Evolutionary conservation across 2,888 invertebrate species (phyloP).

Genomic region (Platycnemis pennipes): DNA sequence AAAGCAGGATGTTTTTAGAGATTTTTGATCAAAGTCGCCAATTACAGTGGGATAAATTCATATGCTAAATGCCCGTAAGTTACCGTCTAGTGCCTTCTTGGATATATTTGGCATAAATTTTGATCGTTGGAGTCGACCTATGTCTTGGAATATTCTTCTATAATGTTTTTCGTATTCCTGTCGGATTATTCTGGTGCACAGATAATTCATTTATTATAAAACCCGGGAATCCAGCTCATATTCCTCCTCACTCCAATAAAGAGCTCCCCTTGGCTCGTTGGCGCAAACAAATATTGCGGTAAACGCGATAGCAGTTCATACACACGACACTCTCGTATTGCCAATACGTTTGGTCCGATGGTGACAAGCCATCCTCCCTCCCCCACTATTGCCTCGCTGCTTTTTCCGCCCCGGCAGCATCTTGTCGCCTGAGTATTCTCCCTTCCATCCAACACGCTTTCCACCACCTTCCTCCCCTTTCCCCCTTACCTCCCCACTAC

Average conservation of each 20-base stretch:
- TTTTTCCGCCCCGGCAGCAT: neutral
- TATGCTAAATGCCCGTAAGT: too few relatives aligned
- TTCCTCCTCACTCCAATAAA: neutral
- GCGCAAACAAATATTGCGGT: conserved; percentile 1
- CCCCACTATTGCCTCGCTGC: too few relatives aligned
- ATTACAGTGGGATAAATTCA: too few relatives aligned
- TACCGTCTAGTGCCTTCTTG: too few relatives aligned
- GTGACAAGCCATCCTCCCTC: neutral
- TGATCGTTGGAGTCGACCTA: too few relatives aligned
- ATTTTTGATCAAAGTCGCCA: too few relatives aligned
- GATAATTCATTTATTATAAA: neutral
- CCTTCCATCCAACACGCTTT: neutral
- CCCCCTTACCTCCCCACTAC: neutral
- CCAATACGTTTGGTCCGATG: neutral
- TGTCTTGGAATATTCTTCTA: too few relatives aligned
- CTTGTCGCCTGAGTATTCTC: neutral
- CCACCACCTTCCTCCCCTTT: neutral
- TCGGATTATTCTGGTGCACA: neutral
- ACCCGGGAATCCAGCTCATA: neutral
- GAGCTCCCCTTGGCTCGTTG: neutral
- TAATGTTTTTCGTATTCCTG: neutral
- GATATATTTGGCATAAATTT: too few relatives aligned
- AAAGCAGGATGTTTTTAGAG: too few relatives aligned
- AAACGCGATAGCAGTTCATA: conserved; percentile 13
- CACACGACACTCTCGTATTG: neutral